Conservation (phyloP, 2,888 invertebrate species). For the Trisateles emortualis region DNA sequence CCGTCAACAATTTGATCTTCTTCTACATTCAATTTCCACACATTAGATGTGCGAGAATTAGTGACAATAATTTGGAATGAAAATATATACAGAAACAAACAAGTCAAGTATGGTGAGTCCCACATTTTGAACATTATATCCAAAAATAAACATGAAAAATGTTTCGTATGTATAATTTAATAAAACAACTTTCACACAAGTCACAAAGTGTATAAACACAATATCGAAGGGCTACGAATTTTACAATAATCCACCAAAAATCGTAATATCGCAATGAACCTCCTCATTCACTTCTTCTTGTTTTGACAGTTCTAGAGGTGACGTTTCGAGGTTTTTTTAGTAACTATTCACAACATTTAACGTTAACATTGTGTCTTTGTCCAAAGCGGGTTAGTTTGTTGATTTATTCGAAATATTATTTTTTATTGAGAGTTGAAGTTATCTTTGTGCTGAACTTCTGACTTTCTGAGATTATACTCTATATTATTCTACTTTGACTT, state of each 20-base stretch:
- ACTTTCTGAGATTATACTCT: too few species aligned
- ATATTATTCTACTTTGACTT: too few species aligned
- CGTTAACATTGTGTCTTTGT: neutral
- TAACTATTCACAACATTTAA: too few species aligned
- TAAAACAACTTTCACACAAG: slow-evolving; percentile 60
- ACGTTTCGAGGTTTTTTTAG: neutral
- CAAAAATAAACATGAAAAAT: slow-evolving; percentile 69
- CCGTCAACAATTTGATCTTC: slow-evolving; percentile 91
- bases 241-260: slow-evolving; percentile 57
- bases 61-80: slow-evolving; percentile 90
- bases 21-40: slow-evolving; percentile 93
- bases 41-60: slow-evolving; percentile 93
- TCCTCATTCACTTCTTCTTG: slow-evolving; percentile 46
- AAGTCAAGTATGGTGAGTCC: slow-evolving; percentile 87
- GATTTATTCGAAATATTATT: too few species aligned
- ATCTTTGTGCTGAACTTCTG: too few species aligned
- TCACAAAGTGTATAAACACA: slow-evolving; percentile 56
- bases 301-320: slow-evolving; percentile 44
- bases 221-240: slow-evolving; percentile 61
- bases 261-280: slow-evolving; percentile 59
- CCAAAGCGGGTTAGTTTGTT: neutral
- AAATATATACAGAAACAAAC: slow-evolving; percentile 90
- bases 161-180: slow-evolving; percentile 51
- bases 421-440: too few species aligned
- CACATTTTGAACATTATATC: slow-evolving; percentile 78